Evolutionary conservation across 1,140 invertebrate genomes (phyloP), one percentile per base, ranked within the genome.

Genomic region (Panulirus ornatus): DNA sequence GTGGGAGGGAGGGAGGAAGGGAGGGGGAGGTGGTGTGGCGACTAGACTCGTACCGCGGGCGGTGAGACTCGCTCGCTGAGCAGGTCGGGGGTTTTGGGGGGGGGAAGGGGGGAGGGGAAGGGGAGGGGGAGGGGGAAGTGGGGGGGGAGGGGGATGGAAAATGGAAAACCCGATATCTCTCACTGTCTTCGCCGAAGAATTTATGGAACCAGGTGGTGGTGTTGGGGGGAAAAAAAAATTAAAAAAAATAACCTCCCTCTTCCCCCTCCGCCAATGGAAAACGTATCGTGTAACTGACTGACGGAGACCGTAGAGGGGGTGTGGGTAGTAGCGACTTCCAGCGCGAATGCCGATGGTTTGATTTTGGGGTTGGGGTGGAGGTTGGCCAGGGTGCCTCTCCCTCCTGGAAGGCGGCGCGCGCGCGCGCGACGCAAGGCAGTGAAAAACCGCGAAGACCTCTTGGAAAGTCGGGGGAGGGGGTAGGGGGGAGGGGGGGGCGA

Each of bases 81-180:
- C n/a, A n/a, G n/a, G n/a, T n/a, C n/a, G n/a, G n/a, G n/a, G n/a
- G n/a, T n/a, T n/a, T 8, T 8, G 63, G 36, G 36, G 11, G 70
- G 3, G 70, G 70, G 36, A 38, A 5, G 6, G 70, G 19, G 0
- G 70, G 70, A 27, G 19, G 30, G 14, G 70, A 34, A 34, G 22
- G 8, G 6, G 70, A 71, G 19, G 0, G 70, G 5, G 34, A 19
- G 8, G 19, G 70, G 36, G 34, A 5, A 38, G 70, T 71, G 6
- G 30, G 30, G 27, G 6, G 8, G 5, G 5, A 34, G 70, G 30
- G 8, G 58, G 1, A 27, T n/a, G 34, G 71, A n/a, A 66, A 70
- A 84, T 84, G 82, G n/a, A 84, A 84, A 84, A 71, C 38, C 82
- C 36, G 82, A 84, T 84, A 84, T 44, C 71, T 34, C 71, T 70